phyloP scores from a whole-genome alignment of 2,888 invertebrate genomes.

The Rotaria magnacalcarata region DNA sequence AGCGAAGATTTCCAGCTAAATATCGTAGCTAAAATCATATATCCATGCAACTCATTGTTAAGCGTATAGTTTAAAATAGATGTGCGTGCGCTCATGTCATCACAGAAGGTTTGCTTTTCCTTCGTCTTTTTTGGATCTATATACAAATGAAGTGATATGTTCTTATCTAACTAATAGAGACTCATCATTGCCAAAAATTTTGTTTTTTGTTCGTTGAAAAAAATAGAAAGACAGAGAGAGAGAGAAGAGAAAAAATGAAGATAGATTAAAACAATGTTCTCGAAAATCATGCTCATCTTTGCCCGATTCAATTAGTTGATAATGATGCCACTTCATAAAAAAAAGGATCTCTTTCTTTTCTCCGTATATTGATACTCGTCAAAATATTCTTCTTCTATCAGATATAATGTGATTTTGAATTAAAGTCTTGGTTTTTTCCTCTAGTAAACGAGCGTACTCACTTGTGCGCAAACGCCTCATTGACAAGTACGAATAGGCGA shows the following conservation, averaged over 20 bases:
- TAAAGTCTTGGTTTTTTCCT: background rate
- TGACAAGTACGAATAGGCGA: background rate
- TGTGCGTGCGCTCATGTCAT: constrained; percentile 1
- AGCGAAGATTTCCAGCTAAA: background rate
- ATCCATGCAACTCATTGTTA: background rate
- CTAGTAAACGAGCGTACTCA: background rate
- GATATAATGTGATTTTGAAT: background rate
- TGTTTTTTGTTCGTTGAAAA: background rate
- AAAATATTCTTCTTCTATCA: background rate
- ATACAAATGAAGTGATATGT: constrained; percentile 14
- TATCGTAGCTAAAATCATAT: background rate
- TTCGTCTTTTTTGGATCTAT: background rate
- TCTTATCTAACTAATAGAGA: background rate
- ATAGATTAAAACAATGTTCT: constrained; percentile 12
- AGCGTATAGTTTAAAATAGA: background rate
- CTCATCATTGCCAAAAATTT: background rate
- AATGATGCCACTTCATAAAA: background rate
- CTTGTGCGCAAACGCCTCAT: background rate
- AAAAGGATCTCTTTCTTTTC: background rate
- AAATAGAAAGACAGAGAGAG: background rate
- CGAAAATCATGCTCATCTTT: background rate
- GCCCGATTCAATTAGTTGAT: background rate
- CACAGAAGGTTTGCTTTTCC: background rate
- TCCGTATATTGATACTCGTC: background rate
- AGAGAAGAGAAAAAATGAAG: background rate